phyloP scores from a whole-genome alignment of 2,888 invertebrate genomes.

The Trypoxylon attenuatum region DNA sequence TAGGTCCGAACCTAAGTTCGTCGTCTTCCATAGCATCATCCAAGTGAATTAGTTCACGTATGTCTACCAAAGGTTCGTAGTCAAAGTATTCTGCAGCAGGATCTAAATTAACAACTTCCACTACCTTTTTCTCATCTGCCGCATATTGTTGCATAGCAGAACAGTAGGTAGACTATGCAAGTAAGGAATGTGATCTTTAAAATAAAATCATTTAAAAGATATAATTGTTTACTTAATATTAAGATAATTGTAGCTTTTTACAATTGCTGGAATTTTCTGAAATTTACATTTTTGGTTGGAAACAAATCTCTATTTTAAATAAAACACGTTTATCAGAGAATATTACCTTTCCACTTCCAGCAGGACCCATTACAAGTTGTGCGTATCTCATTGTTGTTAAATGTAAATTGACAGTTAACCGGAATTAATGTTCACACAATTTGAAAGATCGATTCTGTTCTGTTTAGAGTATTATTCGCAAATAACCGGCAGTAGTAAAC shows the following conservation, averaged over 20 bases:
- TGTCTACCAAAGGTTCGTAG: conserved; percentile 90
- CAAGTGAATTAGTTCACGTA: conserved; percentile 91
- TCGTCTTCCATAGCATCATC: conserved; percentile 99
- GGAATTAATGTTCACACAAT: too few species aligned
- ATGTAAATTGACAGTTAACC: too few species aligned
- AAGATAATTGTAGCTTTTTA: background rate
- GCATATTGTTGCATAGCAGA: conserved; percentile 91
- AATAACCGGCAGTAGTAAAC: too few species aligned
- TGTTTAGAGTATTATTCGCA: too few species aligned
- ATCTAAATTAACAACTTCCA: conserved; percentile 96
- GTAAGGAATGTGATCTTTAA: conserved; percentile 19
- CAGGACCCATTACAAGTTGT: conserved; percentile 97
- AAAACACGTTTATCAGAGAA: background rate
- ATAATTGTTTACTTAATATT: conserved; percentile 23
- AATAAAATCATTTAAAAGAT: conserved; percentile 3
- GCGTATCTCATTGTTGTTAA: conserved; percentile 94
- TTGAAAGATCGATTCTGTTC: too few species aligned
- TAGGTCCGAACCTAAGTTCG: conserved; percentile 95
- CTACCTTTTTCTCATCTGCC: conserved; percentile 82
- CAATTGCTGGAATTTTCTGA: background rate
- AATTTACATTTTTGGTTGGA: background rate
- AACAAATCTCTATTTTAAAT: background rate
- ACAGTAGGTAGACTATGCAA: conserved; percentile 93
- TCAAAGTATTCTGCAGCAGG: conserved; percentile 98
- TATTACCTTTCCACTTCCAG: conserved; percentile 95